Base-by-base conservation (phyloP, 2,888 invertebrate genomes). In the Neoitamus cyanurus region DNA sequence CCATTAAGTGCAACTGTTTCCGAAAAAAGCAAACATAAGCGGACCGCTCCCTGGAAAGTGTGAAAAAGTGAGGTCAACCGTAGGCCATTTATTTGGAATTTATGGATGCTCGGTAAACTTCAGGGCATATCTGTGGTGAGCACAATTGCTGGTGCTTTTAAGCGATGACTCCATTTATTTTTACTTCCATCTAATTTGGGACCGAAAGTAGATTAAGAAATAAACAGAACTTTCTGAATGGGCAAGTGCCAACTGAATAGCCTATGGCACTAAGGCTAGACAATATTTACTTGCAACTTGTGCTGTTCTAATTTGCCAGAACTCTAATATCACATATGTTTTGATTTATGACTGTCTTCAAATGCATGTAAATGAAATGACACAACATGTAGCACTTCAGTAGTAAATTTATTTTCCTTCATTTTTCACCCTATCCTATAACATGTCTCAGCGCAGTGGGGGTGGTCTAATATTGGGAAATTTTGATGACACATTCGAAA, bases 11-110 rank as follows among this genome's bases (percentile, higher is more conserved):
- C 78, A 78, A 78, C 78, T 78, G 78, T 78, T 78, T 78, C 78
- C 78, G 48, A 31, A 78, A 78, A 78, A 78, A 31, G 48, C 78
- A 46, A 46, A 31, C 46, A 78, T 48, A 78, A 28, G 78, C 78
- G 78, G 1, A 78, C 48, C 7, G 31, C 15, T 58, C 46, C 31
- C 78, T 34, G 78, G 34, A 78, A 78, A 78, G 78, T 78, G 73
- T 75, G 78, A 73, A 83, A 85, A 85, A 85, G 83, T 85, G 85
- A 83, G 85, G 85, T 85, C 84, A 85, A 78, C 85, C 85, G 72
- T 58, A 48, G 70, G 83, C 85, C 83, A 85, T 85, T 85, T 80
- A 70, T 85, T 85, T 42, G 58, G 34, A 84, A 72, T 85, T 85
- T 85, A 85, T 84, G 83, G 83, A 13, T 31, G 48, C 58, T 78